These are phyloP conservation scores for Ectobius pallidus DNA, from an alignment of 2,888 invertebrate genomes.

Conservation along the genomic window DNA sequence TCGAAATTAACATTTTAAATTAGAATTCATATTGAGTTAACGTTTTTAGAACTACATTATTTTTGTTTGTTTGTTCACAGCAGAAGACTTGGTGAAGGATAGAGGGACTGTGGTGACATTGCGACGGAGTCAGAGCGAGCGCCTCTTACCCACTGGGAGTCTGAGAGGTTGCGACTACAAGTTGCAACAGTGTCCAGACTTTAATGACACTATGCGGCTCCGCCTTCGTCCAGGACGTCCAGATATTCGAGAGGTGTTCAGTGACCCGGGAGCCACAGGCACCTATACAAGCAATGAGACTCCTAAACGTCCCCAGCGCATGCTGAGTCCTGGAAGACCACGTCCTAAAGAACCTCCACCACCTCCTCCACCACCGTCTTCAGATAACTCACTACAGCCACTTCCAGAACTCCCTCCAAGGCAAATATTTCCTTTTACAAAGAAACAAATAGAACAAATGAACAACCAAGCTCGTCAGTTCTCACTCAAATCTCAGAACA, in stretches of 20 bases:
- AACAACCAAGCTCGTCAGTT: constrained; percentile 41
- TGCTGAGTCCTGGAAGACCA: constrained; percentile 44
- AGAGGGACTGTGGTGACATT: constrained; percentile 46
- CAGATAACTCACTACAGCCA: constrained; percentile 36
- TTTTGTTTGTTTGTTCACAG: constrained; percentile 3
- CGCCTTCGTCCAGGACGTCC: constrained; percentile 60
- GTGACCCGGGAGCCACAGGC: constrained; percentile 49
- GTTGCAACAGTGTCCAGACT: constrained; percentile 56
- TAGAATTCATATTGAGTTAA: no score
- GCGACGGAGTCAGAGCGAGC: constrained; percentile 56
- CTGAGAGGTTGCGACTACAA: not conserved
- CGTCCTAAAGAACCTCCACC: constrained; percentile 60
- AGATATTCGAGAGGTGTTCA: constrained; percentile 68
- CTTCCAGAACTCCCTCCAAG: constrained; percentile 48
- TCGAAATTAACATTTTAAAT: no score
- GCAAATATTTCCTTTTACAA: constrained; percentile 48
- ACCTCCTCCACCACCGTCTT: constrained; percentile 53
- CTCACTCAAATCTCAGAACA: not conserved
- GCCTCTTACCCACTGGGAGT: constrained; percentile 48
- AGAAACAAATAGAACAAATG: constrained; percentile 46
- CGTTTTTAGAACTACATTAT: no score
- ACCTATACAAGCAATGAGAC: not conserved
- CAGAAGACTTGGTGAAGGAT: not conserved
- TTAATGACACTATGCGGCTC: constrained; percentile 85
- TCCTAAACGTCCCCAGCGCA: constrained; percentile 25